Evolutionary conservation across 2,797 vertebrate genomes (phyloP).

Genomic region (Falco naumanni): DNA sequence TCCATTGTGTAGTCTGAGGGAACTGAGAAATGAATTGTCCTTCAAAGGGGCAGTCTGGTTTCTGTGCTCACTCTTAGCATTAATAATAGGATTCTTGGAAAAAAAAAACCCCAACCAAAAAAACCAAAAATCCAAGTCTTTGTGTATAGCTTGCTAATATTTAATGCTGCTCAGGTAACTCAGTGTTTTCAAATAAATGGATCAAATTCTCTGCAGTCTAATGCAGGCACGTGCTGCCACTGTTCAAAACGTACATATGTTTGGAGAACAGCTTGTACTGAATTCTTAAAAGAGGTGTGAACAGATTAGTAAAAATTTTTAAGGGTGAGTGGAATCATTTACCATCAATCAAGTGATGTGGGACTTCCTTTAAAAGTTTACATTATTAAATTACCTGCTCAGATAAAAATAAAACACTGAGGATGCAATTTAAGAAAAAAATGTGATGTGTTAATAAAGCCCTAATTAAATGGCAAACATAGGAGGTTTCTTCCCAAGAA

Average conservation of each 20-base stretch:
- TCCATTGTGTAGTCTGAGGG: neutral
- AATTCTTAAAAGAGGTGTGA: neutral
- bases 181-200: neutral
- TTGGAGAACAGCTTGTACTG: neutral
- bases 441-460: neutral
- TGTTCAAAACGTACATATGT: neutral
- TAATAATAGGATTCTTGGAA: neutral
- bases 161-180: neutral
- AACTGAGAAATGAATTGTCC: neutral
- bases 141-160: neutral
- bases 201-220: neutral
- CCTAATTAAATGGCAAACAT: neutral
- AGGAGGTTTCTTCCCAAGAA: neutral
- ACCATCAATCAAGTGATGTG: neutral
- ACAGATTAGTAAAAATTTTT: neutral
- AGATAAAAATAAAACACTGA: neutral
- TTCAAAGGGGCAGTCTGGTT: neutral
- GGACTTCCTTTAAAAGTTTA: neutral
- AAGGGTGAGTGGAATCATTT: neutral
- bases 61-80: neutral
- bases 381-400: neutral
- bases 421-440: neutral
- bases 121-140: neutral
- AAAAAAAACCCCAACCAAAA: neutral
- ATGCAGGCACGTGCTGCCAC: neutral